These are phyloP conservation scores for Eremophila alpestris DNA, from an alignment of 2,797 vertebrate genomes.

Conservation along the genomic window DNA sequence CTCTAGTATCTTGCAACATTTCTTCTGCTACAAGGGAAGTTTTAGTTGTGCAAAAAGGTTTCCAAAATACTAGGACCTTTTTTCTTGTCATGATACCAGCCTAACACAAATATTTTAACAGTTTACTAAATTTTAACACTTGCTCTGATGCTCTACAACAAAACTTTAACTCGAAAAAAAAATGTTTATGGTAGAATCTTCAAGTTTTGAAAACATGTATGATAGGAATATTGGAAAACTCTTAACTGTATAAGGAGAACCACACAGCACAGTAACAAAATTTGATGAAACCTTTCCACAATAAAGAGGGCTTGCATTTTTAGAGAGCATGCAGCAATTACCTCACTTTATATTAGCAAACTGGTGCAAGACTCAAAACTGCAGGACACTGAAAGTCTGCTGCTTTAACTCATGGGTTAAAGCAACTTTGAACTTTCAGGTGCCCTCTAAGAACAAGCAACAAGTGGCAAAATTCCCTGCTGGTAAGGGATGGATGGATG, in stretches of 20 bases:
- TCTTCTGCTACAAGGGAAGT: neutral
- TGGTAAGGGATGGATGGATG: rapidly evolving
- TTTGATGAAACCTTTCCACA: neutral
- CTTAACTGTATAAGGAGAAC: neutral
- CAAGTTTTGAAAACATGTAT: neutral
- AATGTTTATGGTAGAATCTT: neutral
- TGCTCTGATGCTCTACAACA: neutral
- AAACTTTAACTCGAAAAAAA: neutral
- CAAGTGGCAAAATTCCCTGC: neutral
- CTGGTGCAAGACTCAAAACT: neutral
- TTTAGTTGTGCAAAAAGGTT: neutral
- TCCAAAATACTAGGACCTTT: neutral
- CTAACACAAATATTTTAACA: neutral
- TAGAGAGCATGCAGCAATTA: neutral
- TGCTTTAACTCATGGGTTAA: neutral
- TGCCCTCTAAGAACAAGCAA: neutral
- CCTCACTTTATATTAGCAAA: neutral
- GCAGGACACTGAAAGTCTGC: neutral
- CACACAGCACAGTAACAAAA: neutral
- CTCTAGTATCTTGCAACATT: neutral
- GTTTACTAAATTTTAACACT: neutral
- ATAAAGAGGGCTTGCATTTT: neutral
- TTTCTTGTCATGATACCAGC: neutral
- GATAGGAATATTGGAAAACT: neutral
- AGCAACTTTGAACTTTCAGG: neutral